Base-by-base conservation (phyloP, 2,888 invertebrate genomes). In the Trichopria drosophilae region DNA sequence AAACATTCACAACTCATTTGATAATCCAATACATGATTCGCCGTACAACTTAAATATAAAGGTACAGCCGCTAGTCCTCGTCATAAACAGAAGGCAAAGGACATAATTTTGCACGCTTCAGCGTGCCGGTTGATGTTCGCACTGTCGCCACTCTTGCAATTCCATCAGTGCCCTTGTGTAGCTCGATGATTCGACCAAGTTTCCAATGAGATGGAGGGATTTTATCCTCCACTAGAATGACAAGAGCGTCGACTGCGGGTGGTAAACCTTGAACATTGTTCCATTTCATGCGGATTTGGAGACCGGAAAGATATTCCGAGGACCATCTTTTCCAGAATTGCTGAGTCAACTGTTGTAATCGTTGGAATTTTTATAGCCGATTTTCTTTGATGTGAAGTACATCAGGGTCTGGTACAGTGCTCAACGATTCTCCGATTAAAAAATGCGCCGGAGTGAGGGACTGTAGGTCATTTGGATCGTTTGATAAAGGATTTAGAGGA, bases 371-470 rank as follows among this genome's bases (percentile, higher is more conserved):
- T 10, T 29, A 19, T 18, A 66, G 34, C 1, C 61, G 46, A 34
- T 56, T 59, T 1, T 37, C 19, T 10, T 51, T 40, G 7, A 53
- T n/a, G 7, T 62, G 43, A 4, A 36, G 35, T 1, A 67, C 5
- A 13, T 65, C 53, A 1, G 55, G 57, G 22, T 71, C 64, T 2
- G 66, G 61, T 2, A 66, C 10, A 0, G 57, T 32, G 1, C 43
- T 62, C 1, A 69, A 35, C 2, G 63, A 43, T 71, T 69, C 3
- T 22, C 2, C 60, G 36, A 35, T 67, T 63, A n/a, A n/a, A n/a
- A n/a, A n/a, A n/a, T n/a, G n/a, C n/a, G n/a, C n/a, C n/a, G n/a
- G n/a, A n/a, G n/a, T n/a, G n/a, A n/a, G n/a, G n/a, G n/a, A n/a
- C n/a, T n/a, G n/a, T n/a, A n/a, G n/a, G n/a, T n/a, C n/a, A 16